Evolutionary conservation across 1,140 invertebrate species (phyloP), one percentile per base, ranked within the genome.

Genomic region (Tachypleus tridentatus): DNA sequence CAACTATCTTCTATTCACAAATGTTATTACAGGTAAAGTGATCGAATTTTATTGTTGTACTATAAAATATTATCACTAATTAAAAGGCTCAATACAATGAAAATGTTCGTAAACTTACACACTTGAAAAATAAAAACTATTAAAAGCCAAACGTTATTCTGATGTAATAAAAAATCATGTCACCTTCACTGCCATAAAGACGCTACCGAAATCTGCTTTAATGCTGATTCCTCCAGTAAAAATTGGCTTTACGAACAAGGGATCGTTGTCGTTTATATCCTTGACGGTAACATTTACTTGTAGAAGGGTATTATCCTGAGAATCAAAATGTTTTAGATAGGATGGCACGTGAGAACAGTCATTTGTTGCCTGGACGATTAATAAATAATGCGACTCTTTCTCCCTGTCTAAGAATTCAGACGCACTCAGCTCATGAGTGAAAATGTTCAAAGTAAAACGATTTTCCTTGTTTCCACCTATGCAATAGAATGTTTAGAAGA

Each of bases 171-270:
- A 29, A 29, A 29, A 29, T 29, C 0, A 29, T 29, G 0, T 74
- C 79, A 89, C 87, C 81, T 87, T 88, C 0, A 95, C 80, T 60
- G 84, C 80, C 86, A 94, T 91, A 73, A 97, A 91, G 71, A 88
- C 84, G 3, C 86, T 86, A 8, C 91, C 93, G 77, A 94, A 95
- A 75, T 92, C 86, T 3, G 90, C 89, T 67, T 89, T 90, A 3
- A 92, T 93, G 9, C 92, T 93, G 1, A 97, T 87, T 0, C 94
- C 94, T 0, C 93, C 92, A 0, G 92, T 95, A 72, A 96, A 95
- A 64, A 93, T 72, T n/a, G 72, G 68, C 51, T 74, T 73, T 4
- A 70, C 69, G 67, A 82, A 82, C 61, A 70, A 71, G 5, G 81
- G 80, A 47, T 89, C 77, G 77, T 97, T 95, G 71, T 98, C 94